Evolutionary conservation across 2,113 vertebrate genomes (phyloP), one percentile per base, ranked within the genome.

Genomic region (Corythaixoides concolor): DNA sequence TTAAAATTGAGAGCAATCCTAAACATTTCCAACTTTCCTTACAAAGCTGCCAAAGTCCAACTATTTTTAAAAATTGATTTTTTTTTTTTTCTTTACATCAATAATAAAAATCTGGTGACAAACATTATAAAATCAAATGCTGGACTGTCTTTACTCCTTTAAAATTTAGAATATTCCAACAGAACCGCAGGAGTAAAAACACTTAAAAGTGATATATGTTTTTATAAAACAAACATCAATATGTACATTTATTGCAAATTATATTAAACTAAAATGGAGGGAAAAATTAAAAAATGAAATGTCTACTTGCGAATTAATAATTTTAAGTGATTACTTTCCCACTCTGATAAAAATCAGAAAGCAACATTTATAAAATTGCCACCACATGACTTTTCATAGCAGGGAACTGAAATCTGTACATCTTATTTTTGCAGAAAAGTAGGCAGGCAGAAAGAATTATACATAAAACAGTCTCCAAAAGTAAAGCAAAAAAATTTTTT

Each of bases 201-300:
- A 96, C 68, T 98, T 98, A 96, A 97, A 98, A 98, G 96, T 98
- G 97, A 98, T 98, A 97, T 97, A 98, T 97, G 97, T 93, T 97
- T 97, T 98, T 97, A 98, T 97, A 98, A 98, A 98, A 98, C 98
- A 98, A 98, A 98, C 96, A 98, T 97, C 97, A 97, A 97, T 98
- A 98, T 98, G 98, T 98, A 98, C 98, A 98, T 94, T 98, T 98
- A 98, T 98, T 98, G 98, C 96, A 98, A 98, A 98, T 98, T 98
- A 98, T 98, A 98, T 98, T 98, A 98, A 98, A 98, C 97, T 97
- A 98, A 97, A 97, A 97, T 94, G 97, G 88, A 97, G 97, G 95
- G 96, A 83, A 95, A 98, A 97, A n/a, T 97, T 96, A 97, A 92
- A 97, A 98, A 97, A 97, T 98, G 98, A 98, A 98, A 98, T 98